phyloP scores from a whole-genome alignment of 2,113 vertebrate genomes.

The Halcyon senegalensis region DNA sequence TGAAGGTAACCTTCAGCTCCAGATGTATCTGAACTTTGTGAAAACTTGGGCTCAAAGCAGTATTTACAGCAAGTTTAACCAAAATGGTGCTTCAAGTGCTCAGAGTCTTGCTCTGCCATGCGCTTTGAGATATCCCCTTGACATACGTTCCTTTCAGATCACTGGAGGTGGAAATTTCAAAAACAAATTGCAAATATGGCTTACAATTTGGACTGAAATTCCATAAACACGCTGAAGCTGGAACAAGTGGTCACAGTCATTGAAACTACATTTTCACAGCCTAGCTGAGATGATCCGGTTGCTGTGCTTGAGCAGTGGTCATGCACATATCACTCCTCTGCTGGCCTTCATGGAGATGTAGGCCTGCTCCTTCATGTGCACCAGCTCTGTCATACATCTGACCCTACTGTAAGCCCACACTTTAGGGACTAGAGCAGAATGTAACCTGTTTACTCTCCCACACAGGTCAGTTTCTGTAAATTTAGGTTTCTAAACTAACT shows the following conservation, averaged over 20 bases:
- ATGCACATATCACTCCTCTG: fast-evolving
- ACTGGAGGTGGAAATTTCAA: background rate
- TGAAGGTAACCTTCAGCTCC: background rate
- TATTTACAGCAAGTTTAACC: background rate
- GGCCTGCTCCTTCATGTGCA: background rate
- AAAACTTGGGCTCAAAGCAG: background rate
- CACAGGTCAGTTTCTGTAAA: background rate
- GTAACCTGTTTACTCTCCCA: background rate
- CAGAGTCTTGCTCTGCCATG: background rate
- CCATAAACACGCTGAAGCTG: background rate
- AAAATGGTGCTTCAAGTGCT: background rate
- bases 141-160: background rate
- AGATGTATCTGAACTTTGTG: background rate
- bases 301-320: background rate
- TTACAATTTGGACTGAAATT: background rate
- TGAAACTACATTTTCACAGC: background rate
- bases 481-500: background rate
- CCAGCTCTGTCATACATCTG: background rate
- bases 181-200: background rate
- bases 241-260: background rate
- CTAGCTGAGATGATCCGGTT: background rate
- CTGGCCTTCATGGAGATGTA: background rate
- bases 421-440: background rate
- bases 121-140: background rate
- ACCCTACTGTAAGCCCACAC: background rate